Conservation (phyloP, 1,140 invertebrate genomes). For the Aricia agestis region DNA sequence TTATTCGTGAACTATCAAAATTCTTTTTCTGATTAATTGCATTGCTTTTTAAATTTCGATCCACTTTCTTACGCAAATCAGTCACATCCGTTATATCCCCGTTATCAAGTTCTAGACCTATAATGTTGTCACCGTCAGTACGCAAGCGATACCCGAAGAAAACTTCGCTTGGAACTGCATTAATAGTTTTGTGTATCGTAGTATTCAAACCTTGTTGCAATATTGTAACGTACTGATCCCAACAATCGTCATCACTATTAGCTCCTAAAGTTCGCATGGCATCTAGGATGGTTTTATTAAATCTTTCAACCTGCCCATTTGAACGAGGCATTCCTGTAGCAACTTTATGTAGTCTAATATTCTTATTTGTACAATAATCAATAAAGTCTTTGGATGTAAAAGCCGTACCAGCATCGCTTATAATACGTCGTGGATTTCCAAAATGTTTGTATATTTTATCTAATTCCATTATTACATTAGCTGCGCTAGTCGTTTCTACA, state of each 20-base stretch:
- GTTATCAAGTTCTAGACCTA: slow-evolving; percentile 2
- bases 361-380: not conserved
- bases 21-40: slow-evolving; percentile 4
- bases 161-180: slow-evolving; percentile 9
- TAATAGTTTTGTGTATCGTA: slow-evolving; percentile 3
- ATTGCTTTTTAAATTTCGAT: slow-evolving; percentile 1
- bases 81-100: not conserved
- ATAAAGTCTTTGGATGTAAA: slow-evolving; percentile 11
- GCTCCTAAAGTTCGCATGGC: slow-evolving; percentile 6
- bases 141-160: slow-evolving; percentile 2
- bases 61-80: not conserved
- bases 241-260: not conserved
- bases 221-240: slow-evolving; percentile 6
- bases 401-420: slow-evolving; percentile 12
- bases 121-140: not conserved
- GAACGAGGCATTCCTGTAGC: slow-evolving; percentile 3
- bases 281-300: slow-evolving; percentile 1
- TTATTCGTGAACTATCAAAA: slow-evolving; percentile 12
- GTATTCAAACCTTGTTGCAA: not conserved
- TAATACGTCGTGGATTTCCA: slow-evolving; percentile 13
- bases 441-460: not conserved
- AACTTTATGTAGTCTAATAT: not conserved
- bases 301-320: not conserved
- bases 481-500: not conserved
- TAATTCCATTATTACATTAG: not conserved